Evolutionary conservation across 2,113 vertebrate species (phyloP), one percentile per base, ranked within the genome.

Genomic region (Semnornis frantzii): DNA sequence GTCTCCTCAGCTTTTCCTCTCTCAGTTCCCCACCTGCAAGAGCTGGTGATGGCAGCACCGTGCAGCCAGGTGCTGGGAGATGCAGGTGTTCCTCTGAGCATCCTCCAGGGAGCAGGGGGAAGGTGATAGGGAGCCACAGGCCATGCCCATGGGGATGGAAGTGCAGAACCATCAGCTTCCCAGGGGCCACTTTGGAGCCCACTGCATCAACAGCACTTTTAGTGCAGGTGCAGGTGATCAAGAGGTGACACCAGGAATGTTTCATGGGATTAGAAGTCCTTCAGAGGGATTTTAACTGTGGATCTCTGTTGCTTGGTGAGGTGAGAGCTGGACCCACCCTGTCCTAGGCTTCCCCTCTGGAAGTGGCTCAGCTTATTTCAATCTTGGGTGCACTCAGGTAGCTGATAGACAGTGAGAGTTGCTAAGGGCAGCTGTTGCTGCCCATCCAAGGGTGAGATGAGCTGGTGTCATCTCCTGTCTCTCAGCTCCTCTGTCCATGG

Each of bases 351-450:
- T 37, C 15, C 58, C 58, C 44, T 46, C 25, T 3, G 11, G 18
- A 20, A 33, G n/a, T 30, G 30, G 3, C 69, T 52, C 8, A 0
- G n/a, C 76, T 69, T 46, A 8, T 33, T 19, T 24, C 80, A 37
- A 0, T 44, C 59, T 12, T 3, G 75, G 48, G 5, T 27, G 42
- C 34, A 0, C 30, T 48, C 20, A 5, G 60, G 52, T 4, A 13
- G 10, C 59, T 33, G 55, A 5, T 14, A 18, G 46, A 50, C 0
- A 16, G 8, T 3, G 0, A 0, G 60, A 57, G 25, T 5, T 10
- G 39, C 7, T 2, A 1, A 0, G 5, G 33, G 33, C 10, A 21
- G 64, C 34, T 27, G 27, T 18, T 25, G 5, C 17, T 31, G 1
- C 1, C 17, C 33, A 2, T 1, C 19, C 4, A 2, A 8, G 64